These are phyloP conservation scores for Lepeophtheirus salmonis DNA, from an alignment of 1,140 invertebrate genomes.

Conservation along the genomic window DNA sequence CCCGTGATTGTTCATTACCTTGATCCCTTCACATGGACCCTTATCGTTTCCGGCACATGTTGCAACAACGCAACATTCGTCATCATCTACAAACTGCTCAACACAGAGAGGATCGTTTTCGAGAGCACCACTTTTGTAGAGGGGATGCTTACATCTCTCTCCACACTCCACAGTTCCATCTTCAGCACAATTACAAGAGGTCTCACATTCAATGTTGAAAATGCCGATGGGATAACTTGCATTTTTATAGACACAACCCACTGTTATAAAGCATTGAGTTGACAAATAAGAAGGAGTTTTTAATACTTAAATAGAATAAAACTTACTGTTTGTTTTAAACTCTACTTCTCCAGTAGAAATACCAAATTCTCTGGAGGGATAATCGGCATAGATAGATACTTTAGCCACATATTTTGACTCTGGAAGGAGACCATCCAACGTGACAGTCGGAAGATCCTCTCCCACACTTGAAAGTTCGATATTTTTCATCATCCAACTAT, in stretches of 20 bases:
- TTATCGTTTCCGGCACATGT: conserved; percentile 32
- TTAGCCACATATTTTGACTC: conserved; percentile 1
- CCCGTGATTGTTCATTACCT: background rate
- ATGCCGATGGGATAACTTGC: conserved; percentile 24
- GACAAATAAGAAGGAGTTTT: background rate
- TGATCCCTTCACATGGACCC: conserved; percentile 20
- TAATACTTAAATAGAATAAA: background rate
- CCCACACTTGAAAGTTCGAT: background rate
- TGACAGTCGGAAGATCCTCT: conserved; percentile 1
- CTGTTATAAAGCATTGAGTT: conserved; percentile 19
- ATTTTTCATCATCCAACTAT: conserved; percentile 2
- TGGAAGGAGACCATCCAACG: background rate
- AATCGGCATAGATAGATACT: conserved; percentile 12
- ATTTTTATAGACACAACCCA: conserved; percentile 27
- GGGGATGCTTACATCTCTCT: conserved; percentile 20
- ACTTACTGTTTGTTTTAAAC: conserved; percentile 7
- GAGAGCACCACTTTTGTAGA: conserved; percentile 26
- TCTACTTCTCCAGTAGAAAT: conserved; percentile 7
- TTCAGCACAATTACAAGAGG: conserved; percentile 22
- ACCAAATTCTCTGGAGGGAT: background rate
- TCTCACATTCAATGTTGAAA: conserved; percentile 23
- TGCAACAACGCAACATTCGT: conserved; percentile 54
- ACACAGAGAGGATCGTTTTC: conserved; percentile 48
- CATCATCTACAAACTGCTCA: conserved; percentile 41
- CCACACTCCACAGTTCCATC: conserved; percentile 21